phyloP scores from a whole-genome alignment of 2,797 vertebrate species.

The Hypotaenidia philippensis region DNA sequence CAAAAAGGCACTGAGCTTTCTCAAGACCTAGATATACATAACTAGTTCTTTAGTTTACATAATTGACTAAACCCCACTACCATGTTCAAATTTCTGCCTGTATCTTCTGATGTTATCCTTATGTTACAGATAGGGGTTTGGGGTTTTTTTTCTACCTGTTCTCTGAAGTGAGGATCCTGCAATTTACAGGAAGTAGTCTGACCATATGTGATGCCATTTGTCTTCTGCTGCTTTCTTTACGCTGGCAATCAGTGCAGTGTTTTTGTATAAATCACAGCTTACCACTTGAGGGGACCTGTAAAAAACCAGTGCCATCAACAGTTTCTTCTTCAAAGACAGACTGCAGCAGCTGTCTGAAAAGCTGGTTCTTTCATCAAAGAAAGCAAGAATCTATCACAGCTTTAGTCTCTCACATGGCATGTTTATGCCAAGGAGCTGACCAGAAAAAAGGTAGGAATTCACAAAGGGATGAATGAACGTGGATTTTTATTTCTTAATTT shows the following conservation, averaged over 20 bases:
- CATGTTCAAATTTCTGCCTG: background rate
- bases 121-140: background rate
- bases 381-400: background rate
- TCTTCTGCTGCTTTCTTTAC: background rate
- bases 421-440: background rate
- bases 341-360: constrained; percentile 35
- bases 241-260: background rate
- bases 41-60: background rate
- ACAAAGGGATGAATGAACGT: background rate
- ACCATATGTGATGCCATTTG: constrained; percentile 57
- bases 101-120: background rate
- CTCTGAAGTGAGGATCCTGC: background rate
- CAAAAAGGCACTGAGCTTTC: background rate
- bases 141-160: background rate
- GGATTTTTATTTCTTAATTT: background rate
- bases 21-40: background rate
- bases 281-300: background rate
- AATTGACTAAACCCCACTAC: background rate
- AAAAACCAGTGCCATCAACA: background rate
- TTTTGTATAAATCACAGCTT: constrained; percentile 30
- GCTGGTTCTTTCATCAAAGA: background rate
- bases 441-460: background rate
- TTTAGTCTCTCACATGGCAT: background rate
- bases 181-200: background rate
- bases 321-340: constrained; percentile 34